These are phyloP conservation scores for Adelphocoris suturalis DNA, from an alignment of 2,888 invertebrate genomes.

Conservation along the genomic window DNA sequence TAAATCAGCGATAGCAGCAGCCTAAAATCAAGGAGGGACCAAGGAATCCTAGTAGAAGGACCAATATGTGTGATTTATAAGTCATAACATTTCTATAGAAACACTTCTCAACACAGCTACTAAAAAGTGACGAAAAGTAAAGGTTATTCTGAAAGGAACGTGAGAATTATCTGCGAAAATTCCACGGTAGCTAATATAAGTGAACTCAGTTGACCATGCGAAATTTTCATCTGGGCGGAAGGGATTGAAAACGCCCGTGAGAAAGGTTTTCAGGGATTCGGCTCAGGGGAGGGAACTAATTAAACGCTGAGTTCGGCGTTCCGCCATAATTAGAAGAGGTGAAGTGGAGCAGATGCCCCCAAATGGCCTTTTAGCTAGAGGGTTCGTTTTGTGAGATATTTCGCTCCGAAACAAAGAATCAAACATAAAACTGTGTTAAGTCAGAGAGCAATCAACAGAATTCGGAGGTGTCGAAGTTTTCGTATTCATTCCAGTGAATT, in stretches of 20 bases:
- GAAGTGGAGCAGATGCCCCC: slow-evolving; percentile 14
- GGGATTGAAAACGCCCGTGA: slow-evolving; percentile 3
- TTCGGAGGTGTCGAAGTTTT: too few species aligned
- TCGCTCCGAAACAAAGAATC: too few species aligned
- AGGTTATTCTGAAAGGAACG: not conserved
- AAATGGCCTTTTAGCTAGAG: not conserved
- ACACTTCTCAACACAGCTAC: too few species aligned
- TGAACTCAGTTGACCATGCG: not conserved
- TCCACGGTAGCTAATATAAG: not conserved
- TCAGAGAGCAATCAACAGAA: too few species aligned
- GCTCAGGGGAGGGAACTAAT: slow-evolving; percentile 21
- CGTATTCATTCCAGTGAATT: not conserved
- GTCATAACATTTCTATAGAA: too few species aligned
- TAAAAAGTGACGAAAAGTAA: not conserved
- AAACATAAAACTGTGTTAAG: too few species aligned
- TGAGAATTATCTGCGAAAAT: not conserved
- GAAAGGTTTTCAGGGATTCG: slow-evolving; percentile 16
- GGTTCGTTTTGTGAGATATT: not conserved
- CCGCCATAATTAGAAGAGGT: slow-evolving; percentile 17
- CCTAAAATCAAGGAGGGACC: too few species aligned
- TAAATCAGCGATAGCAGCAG: too few species aligned
- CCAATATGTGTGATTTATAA: too few species aligned
- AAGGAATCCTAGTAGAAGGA: too few species aligned
- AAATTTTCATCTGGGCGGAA: not conserved
- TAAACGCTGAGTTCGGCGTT: slow-evolving; percentile 41